Evolutionary conservation across 2,888 invertebrate genomes (phyloP).

Genomic region (Pycnomerus fuliginosus): DNA sequence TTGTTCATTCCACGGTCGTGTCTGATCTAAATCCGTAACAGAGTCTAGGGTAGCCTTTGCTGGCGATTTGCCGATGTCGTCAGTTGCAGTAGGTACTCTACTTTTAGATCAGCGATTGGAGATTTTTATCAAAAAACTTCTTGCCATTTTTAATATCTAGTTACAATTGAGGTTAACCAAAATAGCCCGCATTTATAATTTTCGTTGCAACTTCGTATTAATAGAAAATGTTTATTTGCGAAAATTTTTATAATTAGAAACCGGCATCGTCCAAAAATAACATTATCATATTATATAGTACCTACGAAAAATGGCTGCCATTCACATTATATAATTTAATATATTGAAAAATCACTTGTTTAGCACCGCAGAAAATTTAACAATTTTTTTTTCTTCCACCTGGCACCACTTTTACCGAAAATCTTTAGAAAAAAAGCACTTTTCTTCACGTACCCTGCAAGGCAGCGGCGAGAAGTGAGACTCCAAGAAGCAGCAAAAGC

Average conservation of each 20-base stretch:
- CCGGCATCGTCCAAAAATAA: slow-evolving; percentile 47
- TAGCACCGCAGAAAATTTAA: slow-evolving; percentile 9
- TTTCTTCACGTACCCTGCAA: slow-evolving; percentile 62
- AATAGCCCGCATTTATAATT: neutral
- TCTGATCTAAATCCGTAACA: slow-evolving; percentile 47
- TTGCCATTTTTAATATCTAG: slow-evolving; percentile 24
- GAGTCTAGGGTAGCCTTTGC: slow-evolving; percentile 47
- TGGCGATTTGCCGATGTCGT: slow-evolving; percentile 50
- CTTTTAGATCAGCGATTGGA: slow-evolving; percentile 44
- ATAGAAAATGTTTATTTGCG: slow-evolving; percentile 35
- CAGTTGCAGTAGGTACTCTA: slow-evolving; percentile 48
- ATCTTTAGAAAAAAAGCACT: slow-evolving; percentile 12
- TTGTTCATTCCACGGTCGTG: slow-evolving; percentile 27
- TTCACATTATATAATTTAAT: slow-evolving; percentile 41
- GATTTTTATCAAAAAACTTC: slow-evolving; percentile 34
- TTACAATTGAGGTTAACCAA: neutral
- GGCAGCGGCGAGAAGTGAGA: slow-evolving; percentile 57
- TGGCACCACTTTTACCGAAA: too few relatives aligned
- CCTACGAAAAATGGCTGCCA: slow-evolving; percentile 38
- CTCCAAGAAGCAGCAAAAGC: slow-evolving; percentile 57
- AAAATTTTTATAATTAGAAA: slow-evolving; percentile 45
- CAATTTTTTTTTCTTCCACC: slow-evolving; percentile 2
- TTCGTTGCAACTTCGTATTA: slow-evolving; percentile 27
- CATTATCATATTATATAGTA: slow-evolving; percentile 40
- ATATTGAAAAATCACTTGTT: slow-evolving; percentile 16